A percentile compares a stretch with the other conserved stretches of the same genome.
phyloP scores from a whole-genome alignment of 23 tunicate species.

The Trididemnum clinides region DNA sequence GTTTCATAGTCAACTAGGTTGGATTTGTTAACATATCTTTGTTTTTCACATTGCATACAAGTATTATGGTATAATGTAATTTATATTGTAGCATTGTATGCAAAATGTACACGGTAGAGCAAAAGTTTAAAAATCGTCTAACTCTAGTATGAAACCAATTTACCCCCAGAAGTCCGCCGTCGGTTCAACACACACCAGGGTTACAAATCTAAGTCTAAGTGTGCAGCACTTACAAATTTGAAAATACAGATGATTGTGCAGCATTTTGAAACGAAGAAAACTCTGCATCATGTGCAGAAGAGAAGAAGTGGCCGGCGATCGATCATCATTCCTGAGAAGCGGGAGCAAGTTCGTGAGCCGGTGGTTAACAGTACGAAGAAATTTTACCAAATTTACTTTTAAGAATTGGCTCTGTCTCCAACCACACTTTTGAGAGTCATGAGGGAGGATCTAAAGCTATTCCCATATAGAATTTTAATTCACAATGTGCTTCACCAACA shows the following conservation, averaged over 20 bases:
- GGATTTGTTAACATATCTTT: background rate
- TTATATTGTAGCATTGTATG: background rate
- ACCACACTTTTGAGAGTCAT: conserved; percentile 15
- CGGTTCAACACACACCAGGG: conserved; percentile 20
- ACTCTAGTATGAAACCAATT: conserved; percentile 9
- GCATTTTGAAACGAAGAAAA: conserved; percentile 22
- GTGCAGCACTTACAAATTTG: conserved; percentile 20
- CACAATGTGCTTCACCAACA: background rate
- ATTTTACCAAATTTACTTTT: background rate
- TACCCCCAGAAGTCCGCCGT: conserved; percentile 9
- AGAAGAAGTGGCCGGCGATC: conserved; percentile 18
- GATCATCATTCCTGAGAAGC: conserved; percentile 51
- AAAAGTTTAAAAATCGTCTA: conserved; percentile 16
- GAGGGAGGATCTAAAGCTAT: background rate
- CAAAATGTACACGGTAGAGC: conserved; percentile 30
- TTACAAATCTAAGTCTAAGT: conserved; percentile 9
- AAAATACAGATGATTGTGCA: conserved; percentile 9
- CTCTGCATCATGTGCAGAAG: background rate
- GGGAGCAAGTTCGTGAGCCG: conserved; percentile 9
- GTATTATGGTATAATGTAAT: background rate
- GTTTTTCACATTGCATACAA: background rate
- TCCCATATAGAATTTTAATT: background rate
- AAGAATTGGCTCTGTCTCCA: conserved; percentile 14
- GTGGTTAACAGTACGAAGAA: background rate
- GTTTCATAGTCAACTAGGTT: background rate